phyloP scores from a whole-genome alignment of 2,888 invertebrate species.

The Agrotis clavis region DNA sequence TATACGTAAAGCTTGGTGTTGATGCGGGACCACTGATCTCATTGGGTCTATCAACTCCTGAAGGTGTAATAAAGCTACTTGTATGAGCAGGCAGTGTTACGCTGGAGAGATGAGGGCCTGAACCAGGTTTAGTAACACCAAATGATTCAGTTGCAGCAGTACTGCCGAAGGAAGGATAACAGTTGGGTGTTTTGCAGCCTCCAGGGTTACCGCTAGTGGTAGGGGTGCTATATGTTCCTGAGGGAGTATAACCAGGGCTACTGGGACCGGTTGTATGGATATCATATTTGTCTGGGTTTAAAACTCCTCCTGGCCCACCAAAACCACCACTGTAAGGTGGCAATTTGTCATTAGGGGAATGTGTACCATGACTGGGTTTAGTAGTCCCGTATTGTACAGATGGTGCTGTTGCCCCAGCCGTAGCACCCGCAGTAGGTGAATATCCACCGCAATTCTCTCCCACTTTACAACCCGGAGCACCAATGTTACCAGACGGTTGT shows the following conservation, averaged over 20 bases:
- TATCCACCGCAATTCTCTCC: constrained; percentile 49
- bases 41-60: constrained; percentile 37
- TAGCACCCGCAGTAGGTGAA: constrained; percentile 29
- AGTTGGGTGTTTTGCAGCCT: constrained; percentile 49
- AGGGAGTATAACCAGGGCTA: constrained; percentile 21
- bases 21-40: constrained; percentile 28
- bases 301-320: constrained; percentile 75
- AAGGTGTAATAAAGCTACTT: constrained; percentile 38
- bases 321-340: constrained; percentile 75
- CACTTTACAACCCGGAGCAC: constrained; percentile 46
- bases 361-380: constrained; percentile 43
- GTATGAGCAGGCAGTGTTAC: constrained; percentile 38
- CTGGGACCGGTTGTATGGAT: constrained; percentile 25
- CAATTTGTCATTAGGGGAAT: constrained; percentile 52
- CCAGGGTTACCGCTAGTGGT: constrained; percentile 11
- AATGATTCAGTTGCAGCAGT: constrained; percentile 24
- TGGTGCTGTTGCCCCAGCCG: constrained; percentile 38
- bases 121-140: constrained; percentile 42
- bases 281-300: constrained; percentile 65
- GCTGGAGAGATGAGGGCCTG: constrained; percentile 29
- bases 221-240: constrained; percentile 36
- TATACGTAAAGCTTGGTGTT: constrained; percentile 25
- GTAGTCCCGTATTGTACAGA: constrained; percentile 49
- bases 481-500: constrained; percentile 36
- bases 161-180: constrained; percentile 27